phyloP scores from a whole-genome alignment of 2,113 vertebrate genomes.

The Solea solea region DNA sequence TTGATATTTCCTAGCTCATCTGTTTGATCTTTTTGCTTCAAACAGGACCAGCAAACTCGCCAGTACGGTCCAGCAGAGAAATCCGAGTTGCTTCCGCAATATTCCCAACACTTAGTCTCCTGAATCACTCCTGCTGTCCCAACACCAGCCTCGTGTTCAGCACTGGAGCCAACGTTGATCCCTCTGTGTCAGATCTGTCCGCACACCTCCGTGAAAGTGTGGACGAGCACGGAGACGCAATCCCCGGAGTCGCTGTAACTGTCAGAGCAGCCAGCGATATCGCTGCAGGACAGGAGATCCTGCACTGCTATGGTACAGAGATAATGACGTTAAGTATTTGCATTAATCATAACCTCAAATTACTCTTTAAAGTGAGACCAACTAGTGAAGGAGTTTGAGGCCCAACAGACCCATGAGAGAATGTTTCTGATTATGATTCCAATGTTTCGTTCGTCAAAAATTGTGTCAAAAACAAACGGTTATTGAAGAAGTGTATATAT shows the following conservation, averaged over 20 bases:
- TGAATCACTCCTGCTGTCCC: constrained; percentile 94
- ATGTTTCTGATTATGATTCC: too few species aligned
- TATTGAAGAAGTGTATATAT: too few species aligned
- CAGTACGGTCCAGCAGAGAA: constrained; percentile 80
- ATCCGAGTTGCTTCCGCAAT: constrained; percentile 89
- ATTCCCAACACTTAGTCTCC: constrained; percentile 90
- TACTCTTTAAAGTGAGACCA: not conserved
- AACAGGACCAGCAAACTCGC: constrained; percentile 70
- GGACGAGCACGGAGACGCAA: not conserved
- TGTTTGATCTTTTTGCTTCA: constrained; percentile 1
- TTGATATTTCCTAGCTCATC: too few species aligned
- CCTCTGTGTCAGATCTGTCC: constrained; percentile 24
- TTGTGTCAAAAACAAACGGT: too few species aligned
- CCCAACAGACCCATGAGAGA: too few species aligned
- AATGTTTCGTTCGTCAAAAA: too few species aligned
- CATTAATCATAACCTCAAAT: not conserved
- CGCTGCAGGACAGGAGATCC: constrained; percentile 85
- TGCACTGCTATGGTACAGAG: constrained; percentile 92
- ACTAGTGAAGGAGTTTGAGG: not conserved
- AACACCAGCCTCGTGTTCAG: constrained; percentile 89
- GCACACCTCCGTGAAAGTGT: constrained; percentile 8
- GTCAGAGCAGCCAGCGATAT: constrained; percentile 84
- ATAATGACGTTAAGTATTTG: not conserved
- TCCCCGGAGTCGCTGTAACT: constrained; percentile 63
- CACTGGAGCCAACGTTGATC: constrained; percentile 56